Base-by-base conservation (phyloP, 1,140 invertebrate species). In the Tenebrio molitor region DNA sequence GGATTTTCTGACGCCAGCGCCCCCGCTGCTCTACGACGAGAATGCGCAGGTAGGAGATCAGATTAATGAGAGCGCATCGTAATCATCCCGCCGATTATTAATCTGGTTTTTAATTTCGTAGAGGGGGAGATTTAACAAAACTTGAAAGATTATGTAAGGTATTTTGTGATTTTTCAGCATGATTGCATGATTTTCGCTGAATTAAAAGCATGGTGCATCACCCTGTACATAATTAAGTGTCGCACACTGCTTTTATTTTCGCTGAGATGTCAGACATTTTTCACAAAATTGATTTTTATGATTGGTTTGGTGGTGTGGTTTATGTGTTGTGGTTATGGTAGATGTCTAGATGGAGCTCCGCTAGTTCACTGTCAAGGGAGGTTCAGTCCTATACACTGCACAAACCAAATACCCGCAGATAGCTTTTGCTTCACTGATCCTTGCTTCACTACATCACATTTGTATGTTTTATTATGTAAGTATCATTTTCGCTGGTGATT, bases 331-430 rank as follows among this genome's bases (percentile, higher is more conserved):
- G 84, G 84, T 84, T 85, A 83, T 82, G 80, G 83, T 85, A 88
- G 87, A 85, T 88, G 82, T 88, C 87, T 84, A 87, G 87, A 81
- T 88, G 86, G 87, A 88, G 87, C 84, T 88, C 87, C 68, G 80
- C 86, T 83, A 88, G 87, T 84, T 88, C 87, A 79, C 83, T 88
- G 78, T 88, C 87, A 73, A 85, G 85, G 83, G 87, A 88, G 80
- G 87, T 88, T 77, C 87, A 87, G 80, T 87, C 84, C 82, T 88
- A 88, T 84, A 88, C 81, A 79, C 74, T 69, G 69, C 71, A 73
- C 63, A 78, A 79, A 67, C 58, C 70, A 73, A 58, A 66, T 62
- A 46, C 42, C 41, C 53, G 41, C 72, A 58, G 67, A 62, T 73
- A 73, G 72, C 67, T 73, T 73, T 44, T 46, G 34, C 64, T 67